Conservation (phyloP, 2,888 invertebrate species). For the Notodonta ziczac region DNA sequence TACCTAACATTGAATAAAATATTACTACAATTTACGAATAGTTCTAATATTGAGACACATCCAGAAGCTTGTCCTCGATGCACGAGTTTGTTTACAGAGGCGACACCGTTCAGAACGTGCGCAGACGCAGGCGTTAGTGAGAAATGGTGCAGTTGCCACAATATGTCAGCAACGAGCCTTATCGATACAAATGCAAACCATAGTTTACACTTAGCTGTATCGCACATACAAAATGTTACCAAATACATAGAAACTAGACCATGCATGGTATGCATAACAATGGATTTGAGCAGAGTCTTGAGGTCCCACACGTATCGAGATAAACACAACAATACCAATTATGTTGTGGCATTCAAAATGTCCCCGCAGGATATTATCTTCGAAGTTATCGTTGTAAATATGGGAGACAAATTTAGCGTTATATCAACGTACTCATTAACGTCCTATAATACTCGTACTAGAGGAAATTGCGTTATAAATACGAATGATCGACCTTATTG, state of each 20-base stretch:
- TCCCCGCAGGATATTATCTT: slow-evolving; percentile 86
- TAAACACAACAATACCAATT: slow-evolving; percentile 60
- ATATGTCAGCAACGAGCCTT: slow-evolving; percentile 55
- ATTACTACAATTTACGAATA: slow-evolving; percentile 66
- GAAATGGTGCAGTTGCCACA: slow-evolving; percentile 91
- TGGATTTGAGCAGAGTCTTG: slow-evolving; percentile 77
- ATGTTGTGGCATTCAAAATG: slow-evolving; percentile 86
- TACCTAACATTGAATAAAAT: slow-evolving; percentile 88
- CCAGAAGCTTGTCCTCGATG: slow-evolving; percentile 86
- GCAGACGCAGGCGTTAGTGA: slow-evolving; percentile 86
- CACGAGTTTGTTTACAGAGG: slow-evolving; percentile 84
- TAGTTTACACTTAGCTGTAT: slow-evolving; percentile 73
- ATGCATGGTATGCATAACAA: slow-evolving; percentile 75
- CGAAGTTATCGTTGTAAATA: slow-evolving; percentile 86
- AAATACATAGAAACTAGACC: slow-evolving; percentile 46
- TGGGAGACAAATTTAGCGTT: slow-evolving; percentile 64
- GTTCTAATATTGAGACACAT: slow-evolving; percentile 48
- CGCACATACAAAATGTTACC: slow-evolving; percentile 45
- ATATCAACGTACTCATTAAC: slow-evolving; percentile 72
- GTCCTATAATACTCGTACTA: slow-evolving; percentile 42
- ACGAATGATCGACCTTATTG: slow-evolving; percentile 53
- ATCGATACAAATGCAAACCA: slow-evolving; percentile 65
- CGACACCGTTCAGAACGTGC: slow-evolving; percentile 86
- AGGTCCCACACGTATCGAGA: slow-evolving; percentile 68
- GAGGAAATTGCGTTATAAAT: slow-evolving; percentile 53